Evolutionary conservation across 2,113 vertebrate species (phyloP).

Genomic region (Glareola pratincola): DNA sequence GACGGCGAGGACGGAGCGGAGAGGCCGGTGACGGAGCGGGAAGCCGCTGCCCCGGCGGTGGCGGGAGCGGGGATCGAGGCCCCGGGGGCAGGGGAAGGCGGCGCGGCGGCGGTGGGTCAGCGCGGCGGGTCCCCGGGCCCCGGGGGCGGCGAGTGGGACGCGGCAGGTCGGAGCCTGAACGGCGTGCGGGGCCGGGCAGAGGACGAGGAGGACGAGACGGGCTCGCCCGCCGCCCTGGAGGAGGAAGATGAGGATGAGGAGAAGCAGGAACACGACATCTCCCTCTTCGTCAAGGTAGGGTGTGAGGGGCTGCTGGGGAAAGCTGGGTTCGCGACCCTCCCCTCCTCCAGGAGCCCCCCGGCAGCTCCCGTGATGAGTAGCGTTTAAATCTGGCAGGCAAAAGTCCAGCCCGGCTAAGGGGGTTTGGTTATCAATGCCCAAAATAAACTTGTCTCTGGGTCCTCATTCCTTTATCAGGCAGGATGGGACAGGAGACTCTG

Average conservation of each 20-base stretch:
- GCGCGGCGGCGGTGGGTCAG: not conserved
- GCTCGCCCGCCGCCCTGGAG: not conserved
- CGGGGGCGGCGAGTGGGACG: not conserved
- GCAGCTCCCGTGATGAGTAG: not conserved
- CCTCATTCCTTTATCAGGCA: not conserved
- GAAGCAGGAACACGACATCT: conserved; percentile 79
- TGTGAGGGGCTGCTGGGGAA: not conserved
- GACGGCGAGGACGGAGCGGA: not conserved
- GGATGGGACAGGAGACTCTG: not conserved
- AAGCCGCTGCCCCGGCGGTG: not conserved
- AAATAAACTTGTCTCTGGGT: not conserved
- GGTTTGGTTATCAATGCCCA: not conserved
- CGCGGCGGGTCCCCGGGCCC: not conserved
- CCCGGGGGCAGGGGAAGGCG: not conserved
- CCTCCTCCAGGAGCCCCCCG: not conserved
- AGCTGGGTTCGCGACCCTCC: rapidly evolving
- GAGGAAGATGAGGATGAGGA: not conserved
- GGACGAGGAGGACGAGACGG: not conserved
- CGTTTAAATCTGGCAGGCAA: not conserved
- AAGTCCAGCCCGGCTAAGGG: not conserved
- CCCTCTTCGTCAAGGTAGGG: conserved; percentile 87
- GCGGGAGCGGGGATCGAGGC: not conserved
- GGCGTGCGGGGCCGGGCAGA: not conserved
- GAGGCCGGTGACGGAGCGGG: not conserved
- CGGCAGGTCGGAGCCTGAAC: not conserved